Base-by-base conservation (phyloP, 2,888 invertebrate genomes). In the Palloptera scutellata region DNA sequence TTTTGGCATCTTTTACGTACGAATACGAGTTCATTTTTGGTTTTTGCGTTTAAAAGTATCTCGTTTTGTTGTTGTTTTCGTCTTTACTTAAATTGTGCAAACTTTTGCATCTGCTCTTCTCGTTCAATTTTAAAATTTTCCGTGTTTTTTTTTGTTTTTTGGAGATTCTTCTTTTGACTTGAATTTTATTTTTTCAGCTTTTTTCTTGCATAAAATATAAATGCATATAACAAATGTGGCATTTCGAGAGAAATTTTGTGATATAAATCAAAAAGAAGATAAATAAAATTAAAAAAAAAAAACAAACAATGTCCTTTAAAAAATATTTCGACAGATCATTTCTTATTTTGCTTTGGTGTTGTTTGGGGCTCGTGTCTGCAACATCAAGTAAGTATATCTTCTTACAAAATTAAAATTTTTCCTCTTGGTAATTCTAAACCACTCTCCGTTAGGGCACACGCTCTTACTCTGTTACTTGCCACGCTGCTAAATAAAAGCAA, bases 91-190 rank as follows among this genome's bases (percentile, higher is more conserved):
- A 30, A 30, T 62, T 59, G 65, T 58, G 66, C 58, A 54, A 65
- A 69, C 59, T 66, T n/a, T n/a, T 63, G 62, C 68, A 69, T 62
- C 68, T 69, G 68, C 68, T 62, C 62, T 69, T 60, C 54, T 66
- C 55, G 53, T 15, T 42, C 30, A 20, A 8, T 45, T 55, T 64
- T 55, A 20, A 12, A 17, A n/a, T 55, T 42, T 30, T 57, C 11
- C 41, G 5, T 53, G 13, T 30, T 30, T 30, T 30, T 17, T 54
- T 62, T 54, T 60, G 43, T 59, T 20, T 62, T 54, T 15, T 61
- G 19, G 51, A 15, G 13, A 13, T 41, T 42, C 43, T 45, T 57
- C 13, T 12, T 15, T 19, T 45, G 17, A 41, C 51, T 43, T 58
- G 42, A 42, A 42, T 15, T n/a, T n/a, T n/a, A n/a, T n/a, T n/a